Evolutionary conservation across 30 jellyfish, hydroid and myxozoan species (phyloP).

Genomic region (Chrysaora quinquecirrha): DNA sequence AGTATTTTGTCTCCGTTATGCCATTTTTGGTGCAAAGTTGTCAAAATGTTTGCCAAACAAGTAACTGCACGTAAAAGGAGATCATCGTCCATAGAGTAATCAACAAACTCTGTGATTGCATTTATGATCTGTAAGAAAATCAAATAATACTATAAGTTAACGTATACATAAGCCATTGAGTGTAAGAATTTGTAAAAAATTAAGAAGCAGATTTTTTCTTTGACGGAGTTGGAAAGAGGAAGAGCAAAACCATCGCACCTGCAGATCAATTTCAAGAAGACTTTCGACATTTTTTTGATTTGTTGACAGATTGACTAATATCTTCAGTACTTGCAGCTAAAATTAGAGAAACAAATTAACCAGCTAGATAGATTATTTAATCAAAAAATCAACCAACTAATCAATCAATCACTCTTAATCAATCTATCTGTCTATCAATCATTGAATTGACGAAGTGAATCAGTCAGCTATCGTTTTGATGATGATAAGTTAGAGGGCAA

Average conservation of each 20-base stretch:
- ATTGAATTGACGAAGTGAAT: background rate
- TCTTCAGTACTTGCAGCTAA: conserved; percentile 78
- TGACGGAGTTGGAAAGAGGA: no score
- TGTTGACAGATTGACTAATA: conserved; percentile 79
- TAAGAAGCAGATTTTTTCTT: no score
- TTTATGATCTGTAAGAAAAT: conserved; percentile 53
- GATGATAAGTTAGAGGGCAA: background rate
- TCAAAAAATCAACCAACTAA: background rate
- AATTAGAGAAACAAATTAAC: background rate
- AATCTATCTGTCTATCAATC: background rate
- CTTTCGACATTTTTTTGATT: conserved; percentile 59
- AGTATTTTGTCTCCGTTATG: conserved; percentile 47
- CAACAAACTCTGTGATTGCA: conserved; percentile 51
- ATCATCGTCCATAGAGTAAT: conserved; percentile 47
- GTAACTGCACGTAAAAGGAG: conserved; percentile 79
- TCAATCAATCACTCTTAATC: background rate
- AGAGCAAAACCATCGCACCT: no score
- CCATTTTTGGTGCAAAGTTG: conserved; percentile 75
- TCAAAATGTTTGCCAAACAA: conserved; percentile 79
- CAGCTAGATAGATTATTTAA: background rate
- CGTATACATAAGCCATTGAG: no score
- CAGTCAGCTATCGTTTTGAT: background rate
- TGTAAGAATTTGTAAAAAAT: no score
- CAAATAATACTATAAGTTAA: no score
- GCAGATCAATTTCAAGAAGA: conserved; percentile 69